Conservation (phyloP, 2,797 vertebrate species). For the Siniperca obscura region DNA sequence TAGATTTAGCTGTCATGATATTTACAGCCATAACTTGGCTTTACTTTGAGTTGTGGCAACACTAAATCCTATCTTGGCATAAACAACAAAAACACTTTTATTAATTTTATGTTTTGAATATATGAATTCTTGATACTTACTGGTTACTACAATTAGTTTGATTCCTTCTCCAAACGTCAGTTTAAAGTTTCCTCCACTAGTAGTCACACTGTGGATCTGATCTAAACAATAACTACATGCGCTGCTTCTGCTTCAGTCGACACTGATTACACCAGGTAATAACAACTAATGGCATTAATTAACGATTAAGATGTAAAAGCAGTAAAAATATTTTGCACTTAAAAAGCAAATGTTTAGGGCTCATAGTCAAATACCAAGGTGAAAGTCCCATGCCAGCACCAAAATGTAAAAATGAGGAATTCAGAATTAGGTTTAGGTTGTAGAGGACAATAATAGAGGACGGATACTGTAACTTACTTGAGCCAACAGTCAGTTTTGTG, state of each 20-base stretch:
- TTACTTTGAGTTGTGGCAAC: not conserved
- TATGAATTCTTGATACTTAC: conserved; percentile 24
- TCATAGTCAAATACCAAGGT: no score
- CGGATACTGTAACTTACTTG: conserved; percentile 18
- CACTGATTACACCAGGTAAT: no score
- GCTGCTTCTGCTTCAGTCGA: not conserved
- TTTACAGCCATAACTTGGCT: not conserved
- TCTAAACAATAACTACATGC: conserved; percentile 12
- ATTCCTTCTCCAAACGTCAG: conserved; percentile 59
- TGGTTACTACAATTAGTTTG: conserved; percentile 54
- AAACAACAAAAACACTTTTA: no score
- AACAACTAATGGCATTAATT: not conserved
- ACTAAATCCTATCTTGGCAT: not conserved
- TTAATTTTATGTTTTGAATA: not conserved
- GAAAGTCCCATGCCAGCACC: not conserved
- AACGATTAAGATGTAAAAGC: not conserved
- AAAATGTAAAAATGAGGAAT: not conserved
- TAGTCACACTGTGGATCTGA: conserved; percentile 56
- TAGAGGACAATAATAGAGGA: not conserved
- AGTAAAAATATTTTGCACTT: not conserved
- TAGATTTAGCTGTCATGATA: not conserved
- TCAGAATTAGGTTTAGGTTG: not conserved
- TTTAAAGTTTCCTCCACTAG: conserved; percentile 41
- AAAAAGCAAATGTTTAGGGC: not conserved
- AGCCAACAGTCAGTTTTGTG: conserved; percentile 3